Evolutionary conservation across 2,797 vertebrate species (phyloP), one percentile per base, ranked within the genome.

Genomic region (Hypotaenidia philippensis): DNA sequence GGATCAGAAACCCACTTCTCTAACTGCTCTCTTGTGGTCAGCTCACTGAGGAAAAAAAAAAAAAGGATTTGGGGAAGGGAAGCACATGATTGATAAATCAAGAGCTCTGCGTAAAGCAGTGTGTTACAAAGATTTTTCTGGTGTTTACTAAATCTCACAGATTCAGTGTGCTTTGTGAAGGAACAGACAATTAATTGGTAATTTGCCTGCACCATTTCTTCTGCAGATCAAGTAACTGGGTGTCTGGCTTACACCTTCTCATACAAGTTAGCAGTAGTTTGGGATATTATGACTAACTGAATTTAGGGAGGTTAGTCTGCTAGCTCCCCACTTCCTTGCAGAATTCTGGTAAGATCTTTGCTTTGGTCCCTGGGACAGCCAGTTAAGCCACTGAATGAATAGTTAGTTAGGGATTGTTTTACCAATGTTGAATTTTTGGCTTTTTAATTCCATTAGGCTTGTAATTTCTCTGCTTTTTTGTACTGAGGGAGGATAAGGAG

Each of bases 381-480:
- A 78, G 47, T 79, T 72, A 81, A 91, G 12, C 65, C 88, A 74
- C 65, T 64, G 13, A 91, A 72, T 91, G 44, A 76, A 14, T 91
- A 94, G 89, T 65, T 91, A n/a, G 16, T 89, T 91, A 94, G 92
- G 56, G 74, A 38, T 79, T 19, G 3, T 76, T 96, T 93, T 82
- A 76, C 85, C 79, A 74, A 77, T 79, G 80, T 72, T 71, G 87
- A 87, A 60, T 52, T 89, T 92, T 88, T 91, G 94, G 91, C 94
- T 93, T 94, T 89, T 91, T 93, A 40, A 64, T 96, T 92, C 81
- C 19, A 2, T 44, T 92, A 94, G 61, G 59, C 89, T 92, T 94
- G 92, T 85, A 32, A 81, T 92, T 85, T 86, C 66, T 91, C 85
- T 94, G 83, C 89, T 93, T 87, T 84, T 79, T 47, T 79, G 5